Evolutionary conservation across 2,888 invertebrate genomes (phyloP), one percentile per base, ranked within the genome.

Genomic region (Athetis lepigone): DNA sequence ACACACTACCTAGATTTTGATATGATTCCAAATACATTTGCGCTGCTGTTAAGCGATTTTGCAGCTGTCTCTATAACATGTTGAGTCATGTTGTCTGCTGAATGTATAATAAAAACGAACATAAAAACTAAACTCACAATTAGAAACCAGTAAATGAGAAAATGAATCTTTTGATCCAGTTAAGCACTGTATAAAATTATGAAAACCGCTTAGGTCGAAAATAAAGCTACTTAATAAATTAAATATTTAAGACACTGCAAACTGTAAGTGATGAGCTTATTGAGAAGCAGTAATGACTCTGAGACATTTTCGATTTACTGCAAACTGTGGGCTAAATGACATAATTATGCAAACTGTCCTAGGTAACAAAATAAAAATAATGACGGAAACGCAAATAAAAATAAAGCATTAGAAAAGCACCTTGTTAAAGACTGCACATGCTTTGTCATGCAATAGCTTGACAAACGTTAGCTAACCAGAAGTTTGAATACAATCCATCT

Each of bases 401-500:
- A 23, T 69, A 60, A 73, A 75, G 66, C 75, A 70, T 47, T 50
- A 61, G 42, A 63, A 60, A 81, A 79, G 65, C 74, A 77, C 73
- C 68, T 75, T 54, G 25, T 55, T 46, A 13, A 58, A 55, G 8
- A 61, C 27, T 63, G 51, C 57, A 60, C 77, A 84, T 78, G 77
- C 77, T 55, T 59, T 39, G 47, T 58, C 81, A 81, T 83, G 80
- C 80, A 76, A 57, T 67, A 60, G 61, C 67, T 43, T 68, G 57
- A 70, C 59, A 56, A 56, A 45, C 49, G 4, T 47, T 59, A 42
- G 71, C 90, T 88, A 77, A 98, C 99, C 99, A 99, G 91, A 98
- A 99, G 90, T 99, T 99, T 18, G 98, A 98, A 89, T 99, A 99
- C 37, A 98, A 90, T 13, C 98, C 97, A 65, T 98, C 97, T 0